phyloP scores from a whole-genome alignment of 2,888 invertebrate genomes.

The Liodrosophila aerea region DNA sequence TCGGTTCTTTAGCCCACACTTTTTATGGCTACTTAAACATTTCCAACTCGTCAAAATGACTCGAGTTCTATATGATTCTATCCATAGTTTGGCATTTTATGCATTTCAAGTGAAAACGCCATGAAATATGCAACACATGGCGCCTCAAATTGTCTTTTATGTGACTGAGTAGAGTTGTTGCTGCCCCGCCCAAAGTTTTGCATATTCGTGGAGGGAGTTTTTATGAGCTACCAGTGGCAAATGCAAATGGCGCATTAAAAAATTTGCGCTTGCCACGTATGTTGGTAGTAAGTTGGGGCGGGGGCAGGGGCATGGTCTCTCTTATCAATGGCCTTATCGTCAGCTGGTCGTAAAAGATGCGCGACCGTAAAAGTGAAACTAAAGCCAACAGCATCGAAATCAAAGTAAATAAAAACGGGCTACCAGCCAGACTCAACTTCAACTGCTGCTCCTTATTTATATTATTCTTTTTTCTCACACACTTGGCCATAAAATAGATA shows the following conservation, averaged over 20 bases:
- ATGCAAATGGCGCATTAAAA: conserved; percentile 73
- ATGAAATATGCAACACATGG: conserved; percentile 75
- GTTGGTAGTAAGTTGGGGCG: no score
- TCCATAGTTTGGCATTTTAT: conserved; percentile 44
- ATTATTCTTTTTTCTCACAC: background rate
- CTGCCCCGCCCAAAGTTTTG: conserved; percentile 15
- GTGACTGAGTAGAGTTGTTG: conserved; percentile 6
- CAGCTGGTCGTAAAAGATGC: conserved; percentile 63
- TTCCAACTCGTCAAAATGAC: background rate
- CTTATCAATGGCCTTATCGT: conserved; percentile 57
- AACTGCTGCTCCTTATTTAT: no score
- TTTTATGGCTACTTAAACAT: background rate
- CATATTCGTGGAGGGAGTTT: conserved; percentile 17
- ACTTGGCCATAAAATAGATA: conserved; percentile 8
- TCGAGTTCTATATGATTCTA: background rate
- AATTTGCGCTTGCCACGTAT: conserved; percentile 66
- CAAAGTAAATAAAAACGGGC: conserved; percentile 71
- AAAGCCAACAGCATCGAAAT: conserved; percentile 59
- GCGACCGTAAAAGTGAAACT: conserved; percentile 63
- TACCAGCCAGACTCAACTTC: conserved; percentile 45
- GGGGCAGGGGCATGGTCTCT: background rate
- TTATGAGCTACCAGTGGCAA: conserved; percentile 51
- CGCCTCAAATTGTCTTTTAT: conserved; percentile 71
- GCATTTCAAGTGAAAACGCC: conserved; percentile 63
- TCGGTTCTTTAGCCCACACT: background rate